Evolutionary conservation across 2,888 invertebrate species (phyloP).

Genomic region (Andrena chrysosceles): DNA sequence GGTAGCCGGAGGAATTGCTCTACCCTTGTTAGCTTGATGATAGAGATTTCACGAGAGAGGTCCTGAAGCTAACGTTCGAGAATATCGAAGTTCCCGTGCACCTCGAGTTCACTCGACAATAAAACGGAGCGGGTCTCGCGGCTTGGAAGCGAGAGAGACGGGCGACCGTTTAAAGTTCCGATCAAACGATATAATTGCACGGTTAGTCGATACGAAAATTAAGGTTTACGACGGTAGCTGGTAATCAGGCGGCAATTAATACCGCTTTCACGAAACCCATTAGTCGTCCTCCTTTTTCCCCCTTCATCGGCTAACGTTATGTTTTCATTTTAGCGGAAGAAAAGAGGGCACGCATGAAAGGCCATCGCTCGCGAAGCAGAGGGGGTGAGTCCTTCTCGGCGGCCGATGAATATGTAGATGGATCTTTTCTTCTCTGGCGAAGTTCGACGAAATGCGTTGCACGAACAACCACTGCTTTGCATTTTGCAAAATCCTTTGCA

Average conservation of each 20-base stretch:
- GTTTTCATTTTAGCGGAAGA: conserved; percentile 57
- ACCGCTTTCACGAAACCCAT: conserved; percentile 41
- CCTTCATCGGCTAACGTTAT: conserved; percentile 30
- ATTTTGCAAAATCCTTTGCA: conserved; percentile 71
- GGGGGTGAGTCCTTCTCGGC: conserved; percentile 42
- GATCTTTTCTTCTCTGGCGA: conserved; percentile 52
- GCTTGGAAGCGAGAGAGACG: background rate
- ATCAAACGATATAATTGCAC: conserved; percentile 55
- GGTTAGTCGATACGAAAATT: conserved; percentile 54
- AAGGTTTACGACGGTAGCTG: conserved; percentile 48
- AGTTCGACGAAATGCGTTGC: conserved; percentile 59
- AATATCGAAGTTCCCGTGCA: background rate
- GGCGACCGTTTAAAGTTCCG: conserved; percentile 43
- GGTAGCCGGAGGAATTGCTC: too few relatives aligned
- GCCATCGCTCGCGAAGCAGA: conserved; percentile 45
- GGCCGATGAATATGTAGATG: conserved; percentile 76
- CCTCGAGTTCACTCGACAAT: background rate
- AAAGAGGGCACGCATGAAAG: conserved; percentile 47
- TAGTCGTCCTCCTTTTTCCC: conserved; percentile 31
- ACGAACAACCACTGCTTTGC: conserved; percentile 65
- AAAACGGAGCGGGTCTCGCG: background rate
- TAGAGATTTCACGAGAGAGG: too few relatives aligned
- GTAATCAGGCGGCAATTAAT: conserved; percentile 49
- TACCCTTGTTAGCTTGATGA: too few relatives aligned
- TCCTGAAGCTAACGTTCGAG: background rate